Percentiles rank a stretch among this genome's conserved stretches.
Conservation (phyloP, 2,888 invertebrate species). For the Agriopis leucophaearia region DNA sequence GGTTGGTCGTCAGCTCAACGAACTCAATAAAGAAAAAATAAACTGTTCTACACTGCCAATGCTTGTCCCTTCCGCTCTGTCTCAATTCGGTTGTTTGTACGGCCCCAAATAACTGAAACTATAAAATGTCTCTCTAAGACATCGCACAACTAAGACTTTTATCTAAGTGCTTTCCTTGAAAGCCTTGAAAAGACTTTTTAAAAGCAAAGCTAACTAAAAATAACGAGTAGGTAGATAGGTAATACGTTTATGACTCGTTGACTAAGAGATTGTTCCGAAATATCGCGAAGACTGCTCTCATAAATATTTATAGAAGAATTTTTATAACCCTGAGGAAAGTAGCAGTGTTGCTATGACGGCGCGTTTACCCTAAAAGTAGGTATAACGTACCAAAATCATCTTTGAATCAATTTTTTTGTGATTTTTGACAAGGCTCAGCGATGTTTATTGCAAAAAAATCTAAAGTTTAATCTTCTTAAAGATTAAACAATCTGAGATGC, state of each 20-base stretch:
- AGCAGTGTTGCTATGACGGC: conserved; percentile 12
- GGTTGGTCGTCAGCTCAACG: no score
- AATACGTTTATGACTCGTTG: conserved; percentile 28
- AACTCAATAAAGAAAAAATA: no score
- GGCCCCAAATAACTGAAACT: background rate
- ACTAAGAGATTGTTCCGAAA: conserved; percentile 19
- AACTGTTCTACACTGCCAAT: no score
- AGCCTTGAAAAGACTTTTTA: conserved; percentile 2
- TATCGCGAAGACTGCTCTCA: conserved; percentile 15
- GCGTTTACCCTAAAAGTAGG: background rate
- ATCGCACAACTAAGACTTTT: background rate
- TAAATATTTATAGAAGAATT: conserved; percentile 30
- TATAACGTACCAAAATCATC: background rate
- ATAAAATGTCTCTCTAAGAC: background rate
- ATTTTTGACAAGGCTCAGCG: no score
- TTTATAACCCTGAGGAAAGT: conserved; percentile 24
- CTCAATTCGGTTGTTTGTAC: no score
- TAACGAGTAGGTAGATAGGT: conserved; percentile 10
- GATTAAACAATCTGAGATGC: background rate
- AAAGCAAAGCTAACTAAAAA: conserved; percentile 11
- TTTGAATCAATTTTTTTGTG: no score
- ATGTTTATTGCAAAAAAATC: no score
- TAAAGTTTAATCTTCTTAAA: no score
- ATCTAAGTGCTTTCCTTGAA: background rate
- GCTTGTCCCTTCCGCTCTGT: no score